Evolutionary conservation across 2,113 vertebrate genomes (phyloP).

Genomic region (Sinosuthora webbiana): DNA sequence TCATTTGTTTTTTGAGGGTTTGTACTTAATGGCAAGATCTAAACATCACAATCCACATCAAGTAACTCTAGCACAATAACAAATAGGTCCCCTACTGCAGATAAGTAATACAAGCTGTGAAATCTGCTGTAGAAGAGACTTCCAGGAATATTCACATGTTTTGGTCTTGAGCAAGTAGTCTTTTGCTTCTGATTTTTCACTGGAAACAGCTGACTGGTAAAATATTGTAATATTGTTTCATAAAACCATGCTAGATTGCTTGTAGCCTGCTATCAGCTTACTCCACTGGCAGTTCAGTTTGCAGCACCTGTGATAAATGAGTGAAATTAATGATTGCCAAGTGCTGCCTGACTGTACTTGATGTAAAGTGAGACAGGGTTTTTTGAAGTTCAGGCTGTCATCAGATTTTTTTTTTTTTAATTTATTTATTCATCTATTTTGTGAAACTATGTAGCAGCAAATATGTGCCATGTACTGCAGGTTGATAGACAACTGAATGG

Average conservation of each 20-base stretch:
- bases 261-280: not conserved
- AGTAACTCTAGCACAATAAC: not conserved
- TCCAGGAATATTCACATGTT: not conserved
- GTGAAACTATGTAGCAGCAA: not conserved
- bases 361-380: not conserved
- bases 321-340: not conserved
- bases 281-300: not conserved
- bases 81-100: not conserved
- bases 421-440: not conserved
- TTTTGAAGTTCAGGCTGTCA: conserved; percentile 10
- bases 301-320: conserved; percentile 9
- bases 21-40: not conserved
- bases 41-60: not conserved
- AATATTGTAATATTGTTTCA: not conserved
- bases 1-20: not conserved
- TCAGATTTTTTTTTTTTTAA: not conserved
- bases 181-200: conserved; percentile 18
- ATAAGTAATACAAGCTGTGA: not conserved
- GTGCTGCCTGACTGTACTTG: not conserved
- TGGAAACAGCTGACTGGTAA: not conserved
- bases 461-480: not conserved
- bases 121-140: not conserved
- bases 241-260: not conserved
- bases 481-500: not conserved
- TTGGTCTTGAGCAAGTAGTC: not conserved